Evolutionary conservation across 2,113 vertebrate species (phyloP).

Genomic region (Dipodomys ordii): DNA sequence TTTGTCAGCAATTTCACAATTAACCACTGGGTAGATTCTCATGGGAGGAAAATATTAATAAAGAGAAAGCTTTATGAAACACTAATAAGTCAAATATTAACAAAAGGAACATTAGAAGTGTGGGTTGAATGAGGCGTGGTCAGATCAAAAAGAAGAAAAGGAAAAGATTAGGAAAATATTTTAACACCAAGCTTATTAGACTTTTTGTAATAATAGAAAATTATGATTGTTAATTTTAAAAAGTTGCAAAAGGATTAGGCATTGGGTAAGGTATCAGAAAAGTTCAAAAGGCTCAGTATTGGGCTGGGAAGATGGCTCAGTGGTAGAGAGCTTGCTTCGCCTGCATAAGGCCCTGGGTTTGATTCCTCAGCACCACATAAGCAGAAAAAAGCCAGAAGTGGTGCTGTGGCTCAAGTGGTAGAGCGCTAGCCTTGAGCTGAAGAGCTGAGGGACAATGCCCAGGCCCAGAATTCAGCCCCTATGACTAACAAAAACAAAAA

Average conservation of each 20-base stretch:
- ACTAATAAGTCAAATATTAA: not conserved
- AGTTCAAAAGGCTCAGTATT: not conserved
- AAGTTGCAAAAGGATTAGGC: not conserved
- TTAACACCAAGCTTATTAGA: not conserved
- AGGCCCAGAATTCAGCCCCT: too few species aligned
- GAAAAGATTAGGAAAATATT: slow-evolving; percentile 34
- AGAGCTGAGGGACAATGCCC: too few species aligned
- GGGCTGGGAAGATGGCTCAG: too few species aligned
- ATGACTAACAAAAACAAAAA: too few species aligned
- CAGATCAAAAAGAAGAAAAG: not conserved
- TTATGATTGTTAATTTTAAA: too few species aligned
- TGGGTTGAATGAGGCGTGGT: not conserved
- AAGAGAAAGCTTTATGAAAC: not conserved
- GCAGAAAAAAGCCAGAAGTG: too few species aligned
- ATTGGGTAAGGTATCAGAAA: not conserved
- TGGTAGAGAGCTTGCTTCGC: too few species aligned
- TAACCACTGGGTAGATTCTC: slow-evolving; percentile 21
- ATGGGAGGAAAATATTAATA: slow-evolving; percentile 22
- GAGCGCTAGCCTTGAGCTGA: too few species aligned
- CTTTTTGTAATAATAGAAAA: slow-evolving; percentile 10
- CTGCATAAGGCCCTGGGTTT: too few species aligned
- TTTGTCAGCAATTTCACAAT: not conserved
- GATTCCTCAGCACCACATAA: too few species aligned
- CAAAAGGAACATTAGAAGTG: not conserved
- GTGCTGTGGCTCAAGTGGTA: too few species aligned